phyloP scores from a whole-genome alignment of 2,888 invertebrate genomes.

The Abrostola tripartita region DNA sequence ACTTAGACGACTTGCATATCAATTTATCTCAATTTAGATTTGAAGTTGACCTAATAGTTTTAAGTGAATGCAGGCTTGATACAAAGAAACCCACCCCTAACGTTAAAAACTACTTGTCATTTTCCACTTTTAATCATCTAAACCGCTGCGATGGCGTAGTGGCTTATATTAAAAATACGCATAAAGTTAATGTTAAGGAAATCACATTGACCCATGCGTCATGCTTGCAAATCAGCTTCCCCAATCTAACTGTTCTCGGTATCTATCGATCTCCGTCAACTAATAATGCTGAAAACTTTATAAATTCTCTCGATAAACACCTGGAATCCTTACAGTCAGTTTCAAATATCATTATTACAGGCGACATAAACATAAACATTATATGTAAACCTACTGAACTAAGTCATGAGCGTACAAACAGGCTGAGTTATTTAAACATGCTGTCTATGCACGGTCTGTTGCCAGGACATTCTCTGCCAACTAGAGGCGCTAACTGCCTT shows the following conservation, averaged over 20 bases:
- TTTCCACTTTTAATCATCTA: not conserved
- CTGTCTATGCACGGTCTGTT: too few relatives aligned
- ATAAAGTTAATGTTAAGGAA: conserved; percentile 12
- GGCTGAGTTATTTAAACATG: conserved; percentile 10
- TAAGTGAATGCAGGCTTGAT: conserved; percentile 7
- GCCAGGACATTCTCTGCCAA: conserved; percentile 4
- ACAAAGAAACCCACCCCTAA: not conserved
- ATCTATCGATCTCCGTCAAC: conserved; percentile 1
- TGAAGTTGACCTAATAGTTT: not conserved
- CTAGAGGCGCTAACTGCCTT: not conserved
- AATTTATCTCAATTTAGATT: not conserved
- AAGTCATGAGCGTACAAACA: conserved; percentile 8
- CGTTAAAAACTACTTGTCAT: not conserved
- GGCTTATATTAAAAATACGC: conserved; percentile 10
- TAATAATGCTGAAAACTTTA: conserved; percentile 8
- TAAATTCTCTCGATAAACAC: conserved; percentile 6
- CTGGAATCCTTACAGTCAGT: conserved; percentile 2
- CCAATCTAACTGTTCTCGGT: not conserved
- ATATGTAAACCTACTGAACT: conserved; percentile 7
- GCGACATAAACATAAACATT: conserved; percentile 22
- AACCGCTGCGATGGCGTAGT: conserved; percentile 7
- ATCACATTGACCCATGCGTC: conserved; percentile 11
- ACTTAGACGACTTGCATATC: conserved; percentile 3
- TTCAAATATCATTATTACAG: conserved; percentile 14
- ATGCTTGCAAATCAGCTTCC: not conserved